phyloP scores from a whole-genome alignment of 2,113 vertebrate genomes.

The Ciconia maguari region DNA sequence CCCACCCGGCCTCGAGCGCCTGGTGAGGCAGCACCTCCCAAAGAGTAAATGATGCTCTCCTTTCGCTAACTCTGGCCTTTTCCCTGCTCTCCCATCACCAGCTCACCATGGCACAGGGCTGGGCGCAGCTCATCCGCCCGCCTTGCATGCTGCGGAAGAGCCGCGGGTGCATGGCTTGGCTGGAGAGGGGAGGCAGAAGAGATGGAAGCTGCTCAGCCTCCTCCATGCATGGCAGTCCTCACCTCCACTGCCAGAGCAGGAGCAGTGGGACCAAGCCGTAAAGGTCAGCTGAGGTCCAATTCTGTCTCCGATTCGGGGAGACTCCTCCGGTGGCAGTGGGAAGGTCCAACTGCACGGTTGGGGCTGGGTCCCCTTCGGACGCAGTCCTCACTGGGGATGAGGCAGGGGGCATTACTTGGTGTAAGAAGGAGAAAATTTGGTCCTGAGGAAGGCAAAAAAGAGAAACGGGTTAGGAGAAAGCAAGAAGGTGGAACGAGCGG shows the following conservation, averaged over 20 bases:
- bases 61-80: background rate
- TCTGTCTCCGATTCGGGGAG: background rate
- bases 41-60: background rate
- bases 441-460: background rate
- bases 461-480: background rate
- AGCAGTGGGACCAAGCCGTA: accelerated
- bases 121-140: background rate
- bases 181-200: background rate
- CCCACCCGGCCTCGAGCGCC: background rate
- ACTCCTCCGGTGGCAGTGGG: no score
- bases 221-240: background rate
- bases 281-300: background rate
- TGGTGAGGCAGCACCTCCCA: background rate
- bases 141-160: background rate
- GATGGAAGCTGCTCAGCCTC: background rate
- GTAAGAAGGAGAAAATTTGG: background rate
- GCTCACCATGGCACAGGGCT: accelerated
- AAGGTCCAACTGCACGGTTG: accelerated
- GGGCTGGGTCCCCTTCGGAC: background rate
- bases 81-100: background rate
- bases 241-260: background rate
- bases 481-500: background rate
- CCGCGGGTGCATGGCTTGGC: accelerated
- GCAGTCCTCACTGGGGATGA: accelerated
- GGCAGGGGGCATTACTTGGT: accelerated